Conservation (phyloP, 2,888 invertebrate genomes). For the Tromatobia lineatoria region DNA sequence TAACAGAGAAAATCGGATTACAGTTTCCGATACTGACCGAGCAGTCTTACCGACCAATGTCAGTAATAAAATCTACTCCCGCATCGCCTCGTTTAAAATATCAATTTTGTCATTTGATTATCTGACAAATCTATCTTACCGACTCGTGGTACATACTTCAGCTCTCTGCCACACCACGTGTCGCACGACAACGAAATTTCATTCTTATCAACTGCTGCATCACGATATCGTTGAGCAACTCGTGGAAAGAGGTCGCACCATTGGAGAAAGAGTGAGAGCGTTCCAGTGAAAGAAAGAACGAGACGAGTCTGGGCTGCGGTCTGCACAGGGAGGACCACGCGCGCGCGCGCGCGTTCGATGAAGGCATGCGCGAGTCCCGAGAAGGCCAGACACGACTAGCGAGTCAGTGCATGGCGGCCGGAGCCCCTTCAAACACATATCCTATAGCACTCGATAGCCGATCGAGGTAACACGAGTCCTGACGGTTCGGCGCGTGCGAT, state of each 20-base stretch:
- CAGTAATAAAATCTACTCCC: too few relatives aligned
- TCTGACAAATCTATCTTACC: background rate
- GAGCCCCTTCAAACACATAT: slow-evolving; percentile 78
- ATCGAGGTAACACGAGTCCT: slow-evolving; percentile 65
- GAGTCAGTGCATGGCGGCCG: slow-evolving; percentile 82
- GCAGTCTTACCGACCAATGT: too few relatives aligned
- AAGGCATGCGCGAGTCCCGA: slow-evolving; percentile 78
- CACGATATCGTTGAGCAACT: background rate
- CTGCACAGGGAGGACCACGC: slow-evolving; percentile 33
- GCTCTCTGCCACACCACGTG: background rate
- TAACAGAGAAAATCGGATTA: too few relatives aligned
- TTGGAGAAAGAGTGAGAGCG: slow-evolving; percentile 17
- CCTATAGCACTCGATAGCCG: slow-evolving; percentile 68
- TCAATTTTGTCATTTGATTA: too few relatives aligned
- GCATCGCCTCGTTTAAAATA: too few relatives aligned
- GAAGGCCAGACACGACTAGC: slow-evolving; percentile 72
- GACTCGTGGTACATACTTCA: background rate
- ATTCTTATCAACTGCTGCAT: background rate
- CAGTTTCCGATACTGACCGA: too few relatives aligned
- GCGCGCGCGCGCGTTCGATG: slow-evolving; percentile 67
- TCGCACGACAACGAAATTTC: background rate
- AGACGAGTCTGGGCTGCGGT: slow-evolving; percentile 46
- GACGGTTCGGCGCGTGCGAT: slow-evolving; percentile 30
- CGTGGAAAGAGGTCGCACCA: slow-evolving; percentile 36
- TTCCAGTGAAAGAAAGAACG: slow-evolving; percentile 26